These are phyloP conservation scores for Heliopora coerulea DNA, from an alignment of 92 coral and sea anemone genomes.

Conservation along the genomic window DNA sequence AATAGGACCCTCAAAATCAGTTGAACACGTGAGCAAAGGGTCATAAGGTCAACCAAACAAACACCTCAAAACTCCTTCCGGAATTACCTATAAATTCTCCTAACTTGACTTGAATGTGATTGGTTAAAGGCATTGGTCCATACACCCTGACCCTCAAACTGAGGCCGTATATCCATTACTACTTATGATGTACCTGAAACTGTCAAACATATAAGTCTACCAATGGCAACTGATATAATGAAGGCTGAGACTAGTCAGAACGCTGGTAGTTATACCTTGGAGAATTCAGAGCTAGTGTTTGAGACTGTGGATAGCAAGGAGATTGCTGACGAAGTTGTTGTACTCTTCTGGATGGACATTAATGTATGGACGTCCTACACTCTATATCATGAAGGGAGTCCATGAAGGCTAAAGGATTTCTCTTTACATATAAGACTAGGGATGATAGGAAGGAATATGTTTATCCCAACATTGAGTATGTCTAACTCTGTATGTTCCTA, in stretches of 20 bases:
- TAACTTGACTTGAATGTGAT: too few species aligned
- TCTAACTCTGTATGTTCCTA: background rate
- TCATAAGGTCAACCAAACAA: too few species aligned
- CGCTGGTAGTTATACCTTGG: slow-evolving; percentile 15
- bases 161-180: too few species aligned
- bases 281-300: slow-evolving; percentile 23
- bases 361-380: background rate
- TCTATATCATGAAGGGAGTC: background rate
- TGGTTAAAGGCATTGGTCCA: too few species aligned
- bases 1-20: too few species aligned
- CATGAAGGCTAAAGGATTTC: background rate
- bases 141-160: too few species aligned
- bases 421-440: background rate
- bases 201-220: too few species aligned
- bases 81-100: too few species aligned
- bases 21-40: too few species aligned
- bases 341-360: background rate
- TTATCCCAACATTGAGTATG: background rate
- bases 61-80: too few species aligned
- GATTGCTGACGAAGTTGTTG: background rate
- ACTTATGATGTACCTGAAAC: too few species aligned
- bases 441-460: background rate
- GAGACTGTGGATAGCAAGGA: slow-evolving; percentile 31
- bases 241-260: slow-evolving; percentile 10
- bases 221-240: too few species aligned